Evolutionary conservation across 2,797 vertebrate genomes (phyloP), one percentile per base, ranked within the genome.

Genomic region (Peromyscus melanophrys): DNA sequence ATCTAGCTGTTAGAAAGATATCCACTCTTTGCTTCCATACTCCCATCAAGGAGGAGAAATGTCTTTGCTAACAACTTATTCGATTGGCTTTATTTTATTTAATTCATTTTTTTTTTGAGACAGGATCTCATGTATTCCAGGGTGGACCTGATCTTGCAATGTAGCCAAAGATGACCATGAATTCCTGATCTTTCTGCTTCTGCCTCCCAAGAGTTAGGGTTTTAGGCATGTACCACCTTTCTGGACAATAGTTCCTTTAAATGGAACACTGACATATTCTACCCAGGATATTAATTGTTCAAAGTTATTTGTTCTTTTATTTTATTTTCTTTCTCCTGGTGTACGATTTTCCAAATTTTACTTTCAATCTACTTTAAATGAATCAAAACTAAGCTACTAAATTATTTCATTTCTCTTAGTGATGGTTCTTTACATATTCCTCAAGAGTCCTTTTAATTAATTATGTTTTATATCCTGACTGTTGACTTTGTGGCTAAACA

Each of bases 191-290:
- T 21, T 37, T 55, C 19, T 55, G 4, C 4, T 27, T 27, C 65
- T 71, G 16, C 0, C 0, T 37, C 49, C 34, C 63, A 37, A 6
- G 7, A 52, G 4, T 25, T 55, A 67, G 6, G 1, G 1, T 9
- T 52, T 37, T 1, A 69, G 2, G 2, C 7, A 71, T 52, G 21
- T 2, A 52, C 0, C 11, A 49, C 43, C 59, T 67, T 31, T 11
- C 19, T 19, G 40, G 29, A 25, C 43, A 25, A 65, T 3, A 65
- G 46, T 61, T 57, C 59, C 46, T 46, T 67, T n/a, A 76, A 82
- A 11, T 8, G 10, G 0, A 27, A 12, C 0, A 11, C 11, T 49
- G 12, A 65, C n/a, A 29, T 1, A 11, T 29, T 59, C 76, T 4
- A 67, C 37, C 3, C 16, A 23, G 14, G 29, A 59, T 14, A 61